A percentile compares a stretch with the other conserved stretches of the same genome.
Evolutionary conservation across 2,113 vertebrate species (phyloP).

Genomic region (Dicaeum eximium): DNA sequence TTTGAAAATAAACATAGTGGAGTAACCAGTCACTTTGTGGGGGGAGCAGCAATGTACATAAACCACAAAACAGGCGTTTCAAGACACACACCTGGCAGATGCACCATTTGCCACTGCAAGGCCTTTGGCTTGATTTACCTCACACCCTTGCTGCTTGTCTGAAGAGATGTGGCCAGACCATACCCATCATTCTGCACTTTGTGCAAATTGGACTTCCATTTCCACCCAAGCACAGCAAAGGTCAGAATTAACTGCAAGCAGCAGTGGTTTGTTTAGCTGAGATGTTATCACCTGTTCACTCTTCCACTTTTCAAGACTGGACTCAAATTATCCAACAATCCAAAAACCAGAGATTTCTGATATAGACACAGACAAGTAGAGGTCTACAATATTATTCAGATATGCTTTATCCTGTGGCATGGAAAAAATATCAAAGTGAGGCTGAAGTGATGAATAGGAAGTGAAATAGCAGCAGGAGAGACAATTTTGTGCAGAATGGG

Average conservation of each 20-base stretch:
- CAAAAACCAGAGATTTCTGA: not conserved
- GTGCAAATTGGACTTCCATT: not conserved
- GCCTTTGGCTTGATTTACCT: not conserved
- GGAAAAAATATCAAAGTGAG: not conserved
- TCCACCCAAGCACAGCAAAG: not conserved
- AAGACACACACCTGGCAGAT: accelerated
- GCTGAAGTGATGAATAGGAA: not conserved
- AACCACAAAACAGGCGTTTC: not conserved
- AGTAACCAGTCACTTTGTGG: not conserved
- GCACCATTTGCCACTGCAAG: not conserved
- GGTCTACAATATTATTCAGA: not conserved
- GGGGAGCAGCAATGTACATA: not conserved
- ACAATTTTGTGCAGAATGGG: not conserved
- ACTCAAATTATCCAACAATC: not conserved
- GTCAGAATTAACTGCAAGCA: not conserved
- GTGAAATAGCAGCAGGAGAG: not conserved
- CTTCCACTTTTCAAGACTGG: not conserved
- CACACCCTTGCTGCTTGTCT: not conserved
- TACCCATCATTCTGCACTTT: not conserved
- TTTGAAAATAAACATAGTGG: not conserved
- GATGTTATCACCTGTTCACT: not conserved
- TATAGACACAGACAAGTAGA: not conserved
- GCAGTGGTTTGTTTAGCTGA: not conserved
- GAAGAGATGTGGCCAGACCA: not conserved
- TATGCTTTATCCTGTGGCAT: not conserved